Percentiles rank a stretch among this genome's conserved stretches.
phyloP scores from a whole-genome alignment of 2,113 vertebrate species.

The Cottus gobio region DNA sequence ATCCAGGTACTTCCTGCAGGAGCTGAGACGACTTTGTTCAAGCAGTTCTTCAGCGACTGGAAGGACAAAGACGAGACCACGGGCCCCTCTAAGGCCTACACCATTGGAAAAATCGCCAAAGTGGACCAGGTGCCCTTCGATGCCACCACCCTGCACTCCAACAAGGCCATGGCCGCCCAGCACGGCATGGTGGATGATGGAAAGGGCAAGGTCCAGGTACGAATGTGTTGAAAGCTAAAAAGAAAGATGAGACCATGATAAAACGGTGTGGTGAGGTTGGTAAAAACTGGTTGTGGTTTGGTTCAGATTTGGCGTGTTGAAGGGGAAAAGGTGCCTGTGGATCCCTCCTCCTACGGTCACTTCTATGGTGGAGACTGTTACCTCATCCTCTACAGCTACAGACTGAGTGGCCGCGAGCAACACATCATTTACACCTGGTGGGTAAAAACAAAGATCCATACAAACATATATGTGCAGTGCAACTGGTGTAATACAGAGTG shows the following conservation, averaged over 20 bases:
- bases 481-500: background rate
- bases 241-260: too few relatives aligned
- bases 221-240: background rate
- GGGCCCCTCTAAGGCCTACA: slow-evolving; percentile 78
- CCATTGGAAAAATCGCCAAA: slow-evolving; percentile 78
- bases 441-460: slow-evolving; percentile 15
- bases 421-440: slow-evolving; percentile 88
- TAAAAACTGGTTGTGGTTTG: slow-evolving; percentile 1
- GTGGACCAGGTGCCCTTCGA: slow-evolving; percentile 83
- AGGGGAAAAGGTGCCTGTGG: slow-evolving; percentile 71
- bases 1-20: slow-evolving; percentile 84
- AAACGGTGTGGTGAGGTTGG: too few relatives aligned
- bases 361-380: slow-evolving; percentile 88
- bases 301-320: slow-evolving; percentile 85
- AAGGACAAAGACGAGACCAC: slow-evolving; percentile 82
- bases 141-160: slow-evolving; percentile 79
- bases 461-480: background rate
- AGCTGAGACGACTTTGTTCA: slow-evolving; percentile 82
- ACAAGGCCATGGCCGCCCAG: slow-evolving; percentile 84
- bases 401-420: slow-evolving; percentile 63
- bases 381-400: slow-evolving; percentile 86
- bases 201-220: slow-evolving; percentile 83
- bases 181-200: slow-evolving; percentile 87
- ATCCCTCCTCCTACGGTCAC: slow-evolving; percentile 77
- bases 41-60: slow-evolving; percentile 87